A percentile compares a stretch with the other conserved stretches of the same genome.
Conservation (phyloP, 2,888 invertebrate genomes). For the Xestia ashworthii region DNA sequence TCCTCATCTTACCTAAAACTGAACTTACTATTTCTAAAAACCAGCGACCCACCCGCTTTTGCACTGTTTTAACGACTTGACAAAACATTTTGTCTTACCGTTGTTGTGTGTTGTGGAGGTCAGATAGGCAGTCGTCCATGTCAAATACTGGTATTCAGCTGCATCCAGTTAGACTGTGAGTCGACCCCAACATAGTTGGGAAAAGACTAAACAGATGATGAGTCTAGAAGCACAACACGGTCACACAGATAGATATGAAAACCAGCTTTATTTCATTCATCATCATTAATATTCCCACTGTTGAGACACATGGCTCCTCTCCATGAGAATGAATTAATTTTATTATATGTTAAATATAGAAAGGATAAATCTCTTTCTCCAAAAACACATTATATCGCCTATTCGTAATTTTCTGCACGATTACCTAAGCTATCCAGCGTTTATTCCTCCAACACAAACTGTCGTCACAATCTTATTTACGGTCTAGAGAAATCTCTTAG, state of each 20-base stretch:
- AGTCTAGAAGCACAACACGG: not conserved
- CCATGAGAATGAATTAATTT: too few relatives aligned
- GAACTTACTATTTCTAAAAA: not conserved
- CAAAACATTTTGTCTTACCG: not conserved
- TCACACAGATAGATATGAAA: not conserved
- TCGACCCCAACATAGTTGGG: too few relatives aligned
- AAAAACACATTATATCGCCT: not conserved
- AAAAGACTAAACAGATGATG: too few relatives aligned
- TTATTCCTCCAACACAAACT: conserved; percentile 16
- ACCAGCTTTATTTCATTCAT: not conserved
- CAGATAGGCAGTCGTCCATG: too few relatives aligned
- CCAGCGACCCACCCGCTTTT: not conserved
- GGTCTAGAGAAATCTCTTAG: conserved; percentile 4
- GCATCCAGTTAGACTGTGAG: too few relatives aligned
- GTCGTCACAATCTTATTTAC: conserved; percentile 30
- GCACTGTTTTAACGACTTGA: not conserved
- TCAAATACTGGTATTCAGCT: too few relatives aligned
- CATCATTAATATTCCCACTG: too few relatives aligned
- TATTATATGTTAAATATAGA: not conserved
- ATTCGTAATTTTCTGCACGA: conserved; percentile 20
- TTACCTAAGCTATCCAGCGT: not conserved
- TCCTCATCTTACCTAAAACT: not conserved
- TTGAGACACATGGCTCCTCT: too few relatives aligned
- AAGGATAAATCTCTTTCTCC: not conserved
- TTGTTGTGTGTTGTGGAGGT: too few relatives aligned